Conservation (phyloP, 2,888 invertebrate species). For the Heliconius sara region DNA sequence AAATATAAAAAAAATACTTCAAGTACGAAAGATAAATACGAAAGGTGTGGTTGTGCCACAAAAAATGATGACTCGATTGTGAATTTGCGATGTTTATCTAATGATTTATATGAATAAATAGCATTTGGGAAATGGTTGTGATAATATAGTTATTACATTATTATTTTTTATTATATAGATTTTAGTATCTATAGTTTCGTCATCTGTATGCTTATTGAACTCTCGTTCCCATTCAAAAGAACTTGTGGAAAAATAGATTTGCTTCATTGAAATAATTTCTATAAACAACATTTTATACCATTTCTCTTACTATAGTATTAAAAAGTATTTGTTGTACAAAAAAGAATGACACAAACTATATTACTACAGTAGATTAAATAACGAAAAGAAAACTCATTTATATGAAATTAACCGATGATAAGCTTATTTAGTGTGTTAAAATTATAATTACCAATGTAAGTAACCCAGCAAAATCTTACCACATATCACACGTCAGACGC, state of each 20-base stretch:
- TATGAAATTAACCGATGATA: neutral
- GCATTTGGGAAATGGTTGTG: neutral
- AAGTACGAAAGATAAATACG: neutral
- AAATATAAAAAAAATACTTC: neutral
- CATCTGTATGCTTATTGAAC: neutral
- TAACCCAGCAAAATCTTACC: constrained; percentile 12
- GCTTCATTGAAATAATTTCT: too few species aligned
- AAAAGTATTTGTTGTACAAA: too few species aligned
- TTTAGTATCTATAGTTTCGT: too few species aligned
- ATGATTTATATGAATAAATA: neutral
- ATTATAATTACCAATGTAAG: constrained; percentile 21
- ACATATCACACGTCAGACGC: constrained; percentile 30
- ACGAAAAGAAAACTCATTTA: too few species aligned
- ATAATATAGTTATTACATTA: neutral
- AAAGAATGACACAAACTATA: too few species aligned
- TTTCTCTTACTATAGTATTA: too few species aligned
- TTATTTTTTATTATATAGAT: neutral
- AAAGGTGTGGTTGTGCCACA: neutral
- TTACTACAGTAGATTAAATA: too few species aligned
- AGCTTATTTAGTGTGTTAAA: constrained; percentile 5
- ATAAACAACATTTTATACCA: too few species aligned
- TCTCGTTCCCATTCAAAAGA: too few species aligned
- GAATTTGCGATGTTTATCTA: neutral
- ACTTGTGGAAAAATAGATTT: too few species aligned
- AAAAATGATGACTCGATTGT: constrained; percentile 8